Evolutionary conservation across 2,113 vertebrate genomes (phyloP).

Genomic region (Todiramphus chloris): DNA sequence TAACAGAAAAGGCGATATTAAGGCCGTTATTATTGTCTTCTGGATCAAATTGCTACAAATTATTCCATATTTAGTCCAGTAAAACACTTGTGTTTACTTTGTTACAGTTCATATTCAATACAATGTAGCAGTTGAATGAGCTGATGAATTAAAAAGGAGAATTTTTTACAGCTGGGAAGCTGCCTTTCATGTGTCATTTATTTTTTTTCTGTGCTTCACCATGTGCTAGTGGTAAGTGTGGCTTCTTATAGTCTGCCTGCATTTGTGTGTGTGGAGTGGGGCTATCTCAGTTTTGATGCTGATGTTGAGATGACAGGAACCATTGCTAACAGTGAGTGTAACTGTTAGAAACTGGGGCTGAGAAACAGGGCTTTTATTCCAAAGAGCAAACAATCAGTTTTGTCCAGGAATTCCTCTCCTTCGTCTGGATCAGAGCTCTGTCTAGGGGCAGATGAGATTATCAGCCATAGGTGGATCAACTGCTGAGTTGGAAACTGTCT

Average conservation of each 20-base stretch:
- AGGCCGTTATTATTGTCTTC: background rate
- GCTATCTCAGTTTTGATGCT: background rate
- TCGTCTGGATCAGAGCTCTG: background rate
- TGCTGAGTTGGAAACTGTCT: background rate
- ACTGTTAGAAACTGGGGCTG: background rate
- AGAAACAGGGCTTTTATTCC: background rate
- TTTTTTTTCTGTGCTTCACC: background rate
- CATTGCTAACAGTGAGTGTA: background rate
- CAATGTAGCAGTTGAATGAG: background rate
- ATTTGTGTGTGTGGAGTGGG: background rate
- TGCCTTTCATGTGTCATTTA: constrained; percentile 30
- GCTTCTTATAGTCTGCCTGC: background rate
- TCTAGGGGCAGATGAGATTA: background rate
- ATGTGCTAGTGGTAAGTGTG: background rate
- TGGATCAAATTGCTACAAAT: constrained; percentile 22
- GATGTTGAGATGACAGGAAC: background rate
- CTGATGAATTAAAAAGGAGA: background rate
- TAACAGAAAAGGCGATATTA: background rate
- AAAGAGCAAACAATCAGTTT: background rate
- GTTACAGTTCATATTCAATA: background rate
- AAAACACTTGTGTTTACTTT: constrained; percentile 17
- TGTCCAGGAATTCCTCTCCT: background rate
- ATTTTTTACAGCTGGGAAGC: constrained; percentile 22
- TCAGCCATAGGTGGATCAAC: background rate
- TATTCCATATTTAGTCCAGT: background rate